These are phyloP conservation scores for Nasonia vitripennis DNA, from an alignment of 1,140 invertebrate species.

Conservation along the genomic window DNA sequence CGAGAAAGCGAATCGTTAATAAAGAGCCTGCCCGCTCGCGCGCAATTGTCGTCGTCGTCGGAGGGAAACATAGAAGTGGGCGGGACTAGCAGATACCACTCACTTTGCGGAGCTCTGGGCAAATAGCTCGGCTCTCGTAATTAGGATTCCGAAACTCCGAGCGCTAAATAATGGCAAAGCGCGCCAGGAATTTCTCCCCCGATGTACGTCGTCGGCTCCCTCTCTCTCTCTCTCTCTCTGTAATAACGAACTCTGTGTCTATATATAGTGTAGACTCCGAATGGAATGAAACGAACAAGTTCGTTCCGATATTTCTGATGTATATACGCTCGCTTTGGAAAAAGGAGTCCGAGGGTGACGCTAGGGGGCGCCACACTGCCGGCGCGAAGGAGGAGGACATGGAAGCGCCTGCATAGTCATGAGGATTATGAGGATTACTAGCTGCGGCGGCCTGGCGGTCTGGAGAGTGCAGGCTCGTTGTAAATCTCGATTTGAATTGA, in stretches of 20 bases:
- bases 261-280: background rate
- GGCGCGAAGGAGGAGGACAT: background rate
- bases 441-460: background rate
- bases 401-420: background rate
- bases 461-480: background rate
- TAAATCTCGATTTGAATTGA: constrained; percentile 21
- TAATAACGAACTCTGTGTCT: no score
- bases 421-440: background rate
- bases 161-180: constrained; percentile 29
- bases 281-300: no score
- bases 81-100: background rate
- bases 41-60: background rate
- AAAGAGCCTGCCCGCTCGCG: constrained; percentile 28
- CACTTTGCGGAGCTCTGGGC: constrained; percentile 3
- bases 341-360: background rate
- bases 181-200: constrained; percentile 6
- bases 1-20: constrained; percentile 52
- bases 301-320: no score
- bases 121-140: constrained; percentile 26
- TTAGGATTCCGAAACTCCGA: constrained; percentile 29
- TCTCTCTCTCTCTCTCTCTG: no score
- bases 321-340: no score
- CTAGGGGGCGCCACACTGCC: no score
- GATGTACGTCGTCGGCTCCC: background rate
- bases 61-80: background rate